Evolutionary conservation across 1,140 invertebrate genomes (phyloP).

Genomic region (Cataglyphis hispanica): DNA sequence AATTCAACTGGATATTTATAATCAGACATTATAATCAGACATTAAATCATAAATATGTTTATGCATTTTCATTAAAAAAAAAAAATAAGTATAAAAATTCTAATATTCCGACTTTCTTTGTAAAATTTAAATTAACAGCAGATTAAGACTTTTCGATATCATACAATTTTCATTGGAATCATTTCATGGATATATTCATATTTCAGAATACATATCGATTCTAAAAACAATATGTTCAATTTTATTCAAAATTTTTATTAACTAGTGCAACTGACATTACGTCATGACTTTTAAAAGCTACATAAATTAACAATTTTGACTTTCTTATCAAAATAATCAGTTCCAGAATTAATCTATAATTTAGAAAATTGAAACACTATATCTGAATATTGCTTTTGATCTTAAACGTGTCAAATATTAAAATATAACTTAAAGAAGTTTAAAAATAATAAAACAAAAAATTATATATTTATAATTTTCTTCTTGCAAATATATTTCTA

Average conservation of each 20-base stretch:
- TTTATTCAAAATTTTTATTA: constrained; percentile 5
- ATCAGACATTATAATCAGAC: background rate
- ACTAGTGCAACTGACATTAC: background rate
- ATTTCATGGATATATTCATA: background rate
- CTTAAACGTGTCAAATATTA: background rate
- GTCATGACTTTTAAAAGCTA: background rate
- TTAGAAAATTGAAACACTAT: background rate
- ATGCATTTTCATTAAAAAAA: background rate
- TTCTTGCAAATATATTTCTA: constrained; percentile 18
- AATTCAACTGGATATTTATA: background rate
- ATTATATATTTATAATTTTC: constrained; percentile 19
- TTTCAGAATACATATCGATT: constrained; percentile 1
- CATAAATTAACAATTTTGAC: background rate
- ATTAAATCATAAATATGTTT: background rate
- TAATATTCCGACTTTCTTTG: background rate
- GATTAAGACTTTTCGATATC: background rate
- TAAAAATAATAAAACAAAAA: background rate
- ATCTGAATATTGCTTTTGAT: background rate
- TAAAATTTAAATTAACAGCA: background rate
- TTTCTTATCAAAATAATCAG: constrained; percentile 15
- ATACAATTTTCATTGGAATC: constrained; percentile 12
- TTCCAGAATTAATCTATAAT: constrained; percentile 23
- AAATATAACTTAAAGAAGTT: background rate
- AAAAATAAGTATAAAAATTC: background rate
- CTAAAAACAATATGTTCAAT: background rate